Evolutionary conservation across 1,140 invertebrate genomes (phyloP), one percentile per base, ranked within the genome.

Genomic region (Camponotus pennsylvanicus): DNA sequence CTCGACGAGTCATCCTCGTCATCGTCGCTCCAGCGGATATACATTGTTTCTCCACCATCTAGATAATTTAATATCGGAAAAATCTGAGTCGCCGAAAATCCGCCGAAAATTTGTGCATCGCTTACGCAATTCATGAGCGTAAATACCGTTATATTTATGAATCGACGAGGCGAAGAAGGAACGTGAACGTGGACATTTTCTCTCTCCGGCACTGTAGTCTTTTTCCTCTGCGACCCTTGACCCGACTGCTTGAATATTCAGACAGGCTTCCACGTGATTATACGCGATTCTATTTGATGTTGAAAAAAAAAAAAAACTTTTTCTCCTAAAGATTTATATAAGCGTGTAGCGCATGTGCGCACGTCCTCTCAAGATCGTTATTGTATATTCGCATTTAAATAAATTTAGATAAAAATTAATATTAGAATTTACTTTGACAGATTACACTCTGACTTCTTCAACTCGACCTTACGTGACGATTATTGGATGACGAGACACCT

Each of bases 231-330:
- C 1, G 49, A n/a, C 9, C n/a, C 5, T 9, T n/a, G 8, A 75
- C 61, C 27, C 45, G 27, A 73, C 49, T 8, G 9, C 37, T 75
- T 75, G 69, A 75, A 75, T 83, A 83, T 73, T 80, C 64, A 55
- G 4, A n/a, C 4, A 49, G 42, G 15, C 27, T 32, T 9, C 27
- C 27, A 2, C 49, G 67, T 5, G 21, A 57, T 7, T 5, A 42
- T 32, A 15, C 3, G 27, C 8, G 34, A 21, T 2, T 52, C 15
- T 52, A 52, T 52, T 52, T 15, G 13, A 13, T 5, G 15, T 52
- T 52, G 49, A 52, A 63, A 34, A 34, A 6, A 1, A 7, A 4
- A 1, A 6, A 1, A 7, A 4, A 1, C 34, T 34, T 45, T n/a
- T 77, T 45, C 45, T 69, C 3, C 21, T 11, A 13, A 0, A 45